Percentiles rank a stretch among this genome's conserved stretches.
phyloP scores from a whole-genome alignment of 2,888 invertebrate genomes.

The Glaucopsyche alexis region DNA sequence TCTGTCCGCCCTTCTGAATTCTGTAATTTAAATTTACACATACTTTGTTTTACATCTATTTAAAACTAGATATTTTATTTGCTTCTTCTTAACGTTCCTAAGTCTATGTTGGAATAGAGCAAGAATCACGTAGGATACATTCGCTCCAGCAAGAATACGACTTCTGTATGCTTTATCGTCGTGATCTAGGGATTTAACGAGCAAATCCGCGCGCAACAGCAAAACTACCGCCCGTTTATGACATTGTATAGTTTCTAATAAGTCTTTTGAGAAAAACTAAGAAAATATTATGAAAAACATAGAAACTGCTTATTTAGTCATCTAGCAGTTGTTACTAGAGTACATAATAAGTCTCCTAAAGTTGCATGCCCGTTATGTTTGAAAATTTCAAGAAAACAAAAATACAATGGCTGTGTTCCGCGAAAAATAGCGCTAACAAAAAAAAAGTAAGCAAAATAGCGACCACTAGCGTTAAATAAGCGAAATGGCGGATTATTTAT shows the following conservation, averaged over 20 bases:
- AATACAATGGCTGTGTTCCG: no score
- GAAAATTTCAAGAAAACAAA: no score
- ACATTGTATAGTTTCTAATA: constrained; percentile 13
- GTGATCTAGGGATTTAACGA: constrained; percentile 64
- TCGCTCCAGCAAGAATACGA: constrained; percentile 54
- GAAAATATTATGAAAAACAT: background rate
- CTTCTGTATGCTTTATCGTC: constrained; percentile 60
- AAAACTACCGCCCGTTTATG: constrained; percentile 37
- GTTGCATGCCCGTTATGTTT: no score
- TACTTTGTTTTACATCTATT: no score
- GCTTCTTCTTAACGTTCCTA: constrained; percentile 29
- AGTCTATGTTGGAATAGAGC: constrained; percentile 44
- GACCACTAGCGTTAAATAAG: no score
- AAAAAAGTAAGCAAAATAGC: no score
- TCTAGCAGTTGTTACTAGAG: background rate
- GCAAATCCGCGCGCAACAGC: constrained; percentile 50
- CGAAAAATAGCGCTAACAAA: no score
- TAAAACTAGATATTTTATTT: no score
- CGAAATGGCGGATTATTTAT: no score
- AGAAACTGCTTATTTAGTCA: background rate
- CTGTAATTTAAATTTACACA: no score
- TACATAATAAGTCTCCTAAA: no score
- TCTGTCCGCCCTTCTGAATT: no score
- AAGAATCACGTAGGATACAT: constrained; percentile 65
- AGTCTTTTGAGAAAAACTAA: background rate